phyloP scores from a whole-genome alignment of 2,113 vertebrate species.

The Fulica atra region DNA sequence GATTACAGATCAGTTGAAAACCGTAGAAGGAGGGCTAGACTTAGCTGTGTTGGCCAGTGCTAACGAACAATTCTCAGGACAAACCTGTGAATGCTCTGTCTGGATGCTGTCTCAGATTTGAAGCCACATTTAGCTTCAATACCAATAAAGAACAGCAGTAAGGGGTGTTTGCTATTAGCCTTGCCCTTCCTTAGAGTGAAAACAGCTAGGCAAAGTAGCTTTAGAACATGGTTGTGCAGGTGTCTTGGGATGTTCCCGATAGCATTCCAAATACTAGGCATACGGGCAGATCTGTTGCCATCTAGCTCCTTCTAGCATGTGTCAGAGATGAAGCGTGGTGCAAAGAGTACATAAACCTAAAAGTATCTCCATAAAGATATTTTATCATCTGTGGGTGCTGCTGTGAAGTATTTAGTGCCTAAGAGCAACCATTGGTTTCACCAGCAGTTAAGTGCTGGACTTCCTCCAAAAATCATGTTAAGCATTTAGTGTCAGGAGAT shows the following conservation, averaged over 20 bases:
- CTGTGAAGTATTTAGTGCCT: not conserved
- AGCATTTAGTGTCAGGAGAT: not conserved
- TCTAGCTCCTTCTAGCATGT: not conserved
- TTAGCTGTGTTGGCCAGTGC: accelerated
- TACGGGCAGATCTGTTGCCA: not conserved
- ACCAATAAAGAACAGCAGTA: not conserved
- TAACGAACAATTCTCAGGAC: not conserved
- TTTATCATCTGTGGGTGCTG: not conserved
- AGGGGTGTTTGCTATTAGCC: not conserved
- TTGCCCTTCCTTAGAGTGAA: not conserved
- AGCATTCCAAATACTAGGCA: not conserved
- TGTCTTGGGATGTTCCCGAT: not conserved
- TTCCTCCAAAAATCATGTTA: not conserved
- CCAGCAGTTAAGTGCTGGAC: not conserved
- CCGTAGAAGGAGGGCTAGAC: not conserved
- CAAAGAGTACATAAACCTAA: not conserved
- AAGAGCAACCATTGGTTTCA: not conserved
- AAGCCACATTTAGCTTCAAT: not conserved
- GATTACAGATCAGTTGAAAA: not conserved
- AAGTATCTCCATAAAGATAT: not conserved
- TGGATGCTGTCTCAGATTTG: not conserved
- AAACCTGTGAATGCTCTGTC: not conserved
- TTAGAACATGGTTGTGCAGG: not conserved
- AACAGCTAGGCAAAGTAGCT: not conserved
- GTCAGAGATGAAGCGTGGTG: not conserved